Conservation (phyloP, 23 tunicate genomes). For the Phallusia fumigata region DNA sequence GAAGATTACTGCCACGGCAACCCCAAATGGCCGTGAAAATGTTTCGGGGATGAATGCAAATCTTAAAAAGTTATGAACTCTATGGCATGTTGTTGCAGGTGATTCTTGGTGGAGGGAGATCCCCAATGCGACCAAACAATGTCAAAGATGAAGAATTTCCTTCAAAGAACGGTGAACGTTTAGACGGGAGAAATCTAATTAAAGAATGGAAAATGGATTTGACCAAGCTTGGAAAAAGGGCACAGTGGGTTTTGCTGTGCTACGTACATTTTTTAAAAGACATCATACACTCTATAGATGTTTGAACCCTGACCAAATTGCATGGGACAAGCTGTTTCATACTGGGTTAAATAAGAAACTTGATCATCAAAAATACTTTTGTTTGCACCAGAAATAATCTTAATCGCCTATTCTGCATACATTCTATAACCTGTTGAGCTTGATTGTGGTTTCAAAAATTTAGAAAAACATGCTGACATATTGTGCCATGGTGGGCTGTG, state of each 20-base stretch:
- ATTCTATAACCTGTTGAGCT: background rate
- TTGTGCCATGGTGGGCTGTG: too few species aligned
- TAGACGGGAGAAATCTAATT: conserved; percentile 50
- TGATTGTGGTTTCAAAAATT: too few species aligned
- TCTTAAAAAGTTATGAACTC: too few species aligned
- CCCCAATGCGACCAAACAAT: conserved; percentile 39
- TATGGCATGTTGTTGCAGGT: background rate
- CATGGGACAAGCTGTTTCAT: too few species aligned
- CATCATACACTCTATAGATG: too few species aligned
- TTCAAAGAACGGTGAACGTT: conserved; percentile 28
- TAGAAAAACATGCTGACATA: too few species aligned
- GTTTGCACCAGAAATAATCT: background rate
- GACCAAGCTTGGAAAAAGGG: background rate
- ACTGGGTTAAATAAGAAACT: too few species aligned
- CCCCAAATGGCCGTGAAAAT: too few species aligned
- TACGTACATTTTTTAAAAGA: background rate
- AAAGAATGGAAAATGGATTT: conserved; percentile 40
- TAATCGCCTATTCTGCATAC: background rate
- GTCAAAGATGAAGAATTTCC: conserved; percentile 18
- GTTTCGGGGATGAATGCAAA: too few species aligned
- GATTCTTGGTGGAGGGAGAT: conserved; percentile 64
- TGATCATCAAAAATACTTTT: too few species aligned
- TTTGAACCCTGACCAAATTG: background rate
- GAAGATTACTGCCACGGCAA: too few species aligned
- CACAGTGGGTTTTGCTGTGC: background rate